A percentile compares a stretch with the other conserved stretches of the same genome.
Evolutionary conservation across 2,888 invertebrate genomes (phyloP).

Genomic region (Gerris lacustris): DNA sequence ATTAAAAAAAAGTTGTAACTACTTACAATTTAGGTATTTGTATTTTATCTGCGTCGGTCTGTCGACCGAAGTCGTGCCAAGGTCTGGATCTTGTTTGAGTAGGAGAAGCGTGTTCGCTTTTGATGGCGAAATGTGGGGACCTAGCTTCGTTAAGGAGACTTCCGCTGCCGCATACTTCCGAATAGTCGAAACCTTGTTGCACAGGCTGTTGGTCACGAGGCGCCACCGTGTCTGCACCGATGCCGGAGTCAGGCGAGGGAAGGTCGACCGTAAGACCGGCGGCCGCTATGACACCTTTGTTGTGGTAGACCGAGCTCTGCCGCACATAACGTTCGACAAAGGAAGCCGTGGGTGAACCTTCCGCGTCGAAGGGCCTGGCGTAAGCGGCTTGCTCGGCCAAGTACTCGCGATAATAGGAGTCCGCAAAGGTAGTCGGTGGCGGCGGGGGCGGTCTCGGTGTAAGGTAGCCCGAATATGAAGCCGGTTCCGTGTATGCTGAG

Average conservation of each 20-base stretch:
- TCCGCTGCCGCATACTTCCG: constrained; percentile 66
- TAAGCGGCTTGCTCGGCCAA: constrained; percentile 6
- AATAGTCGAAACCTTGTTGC: constrained; percentile 88
- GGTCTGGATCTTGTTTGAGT: constrained; percentile 54
- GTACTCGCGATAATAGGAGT: constrained; percentile 50
- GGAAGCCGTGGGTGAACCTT: constrained; percentile 38
- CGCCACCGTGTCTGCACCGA: constrained; percentile 85
- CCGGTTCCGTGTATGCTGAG: constrained; percentile 42
- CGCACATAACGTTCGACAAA: constrained; percentile 58
- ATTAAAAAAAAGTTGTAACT: constrained; percentile 15
- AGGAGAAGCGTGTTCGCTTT: constrained; percentile 26
- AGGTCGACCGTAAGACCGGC: constrained; percentile 78
- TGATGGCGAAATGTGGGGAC: constrained; percentile 26
- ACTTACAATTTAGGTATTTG: constrained; percentile 97
- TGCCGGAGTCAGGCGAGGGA: constrained; percentile 90
- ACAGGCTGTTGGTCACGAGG: constrained; percentile 79
- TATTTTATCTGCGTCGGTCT: constrained; percentile 89
- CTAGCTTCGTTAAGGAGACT: constrained; percentile 29
- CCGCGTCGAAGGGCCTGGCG: constrained; percentile 5
- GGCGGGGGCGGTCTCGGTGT: constrained; percentile 37
- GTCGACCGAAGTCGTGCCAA: constrained; percentile 89
- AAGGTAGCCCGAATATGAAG: constrained; percentile 37
- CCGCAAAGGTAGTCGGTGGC: constrained; percentile 50
- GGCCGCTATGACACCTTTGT: constrained; percentile 56
- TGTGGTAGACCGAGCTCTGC: constrained; percentile 50